These are phyloP conservation scores for Trematomus bernacchii DNA, from an alignment of 2,797 vertebrate genomes.

Conservation along the genomic window DNA sequence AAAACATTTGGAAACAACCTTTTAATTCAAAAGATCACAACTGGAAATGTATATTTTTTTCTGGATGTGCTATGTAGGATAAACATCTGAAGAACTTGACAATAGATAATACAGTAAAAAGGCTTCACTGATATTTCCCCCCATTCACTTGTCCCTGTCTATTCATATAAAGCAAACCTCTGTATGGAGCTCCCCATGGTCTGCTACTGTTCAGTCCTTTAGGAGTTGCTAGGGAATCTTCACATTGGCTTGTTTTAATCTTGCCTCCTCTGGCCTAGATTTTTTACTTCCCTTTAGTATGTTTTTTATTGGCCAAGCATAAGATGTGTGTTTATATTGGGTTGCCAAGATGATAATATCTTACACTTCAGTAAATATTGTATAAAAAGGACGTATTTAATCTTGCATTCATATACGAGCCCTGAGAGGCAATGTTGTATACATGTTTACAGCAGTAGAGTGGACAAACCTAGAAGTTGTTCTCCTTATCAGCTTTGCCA, in stretches of 20 bases:
- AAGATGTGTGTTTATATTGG: not conserved
- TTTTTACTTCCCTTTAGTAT: not conserved
- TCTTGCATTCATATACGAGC: constrained; percentile 10
- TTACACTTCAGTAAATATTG: constrained; percentile 9
- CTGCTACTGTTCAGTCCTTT: not conserved
- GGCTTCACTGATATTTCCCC: not conserved
- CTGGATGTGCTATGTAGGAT: not conserved
- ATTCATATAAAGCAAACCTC: not conserved
- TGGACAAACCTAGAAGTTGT: constrained; percentile 14
- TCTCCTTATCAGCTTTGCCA: constrained; percentile 7
- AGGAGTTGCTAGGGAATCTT: constrained; percentile 10
- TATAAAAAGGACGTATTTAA: not conserved
- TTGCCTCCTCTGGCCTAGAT: not conserved
- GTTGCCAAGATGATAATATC: constrained; percentile 7
- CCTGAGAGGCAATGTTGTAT: not conserved
- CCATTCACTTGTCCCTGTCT: not conserved
- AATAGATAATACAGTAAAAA: not conserved
- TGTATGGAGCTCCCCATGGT: not conserved
- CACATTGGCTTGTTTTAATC: constrained; percentile 5
- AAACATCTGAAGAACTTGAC: not conserved
- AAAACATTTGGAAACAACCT: not conserved
- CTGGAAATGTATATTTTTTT: not conserved
- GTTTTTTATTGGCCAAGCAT: not conserved
- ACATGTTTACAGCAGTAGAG: not conserved
- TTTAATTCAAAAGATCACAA: not conserved